These are phyloP conservation scores for Plecturocebus donacophilus DNA, from an alignment of 2,113 vertebrate species.

Conservation along the genomic window DNA sequence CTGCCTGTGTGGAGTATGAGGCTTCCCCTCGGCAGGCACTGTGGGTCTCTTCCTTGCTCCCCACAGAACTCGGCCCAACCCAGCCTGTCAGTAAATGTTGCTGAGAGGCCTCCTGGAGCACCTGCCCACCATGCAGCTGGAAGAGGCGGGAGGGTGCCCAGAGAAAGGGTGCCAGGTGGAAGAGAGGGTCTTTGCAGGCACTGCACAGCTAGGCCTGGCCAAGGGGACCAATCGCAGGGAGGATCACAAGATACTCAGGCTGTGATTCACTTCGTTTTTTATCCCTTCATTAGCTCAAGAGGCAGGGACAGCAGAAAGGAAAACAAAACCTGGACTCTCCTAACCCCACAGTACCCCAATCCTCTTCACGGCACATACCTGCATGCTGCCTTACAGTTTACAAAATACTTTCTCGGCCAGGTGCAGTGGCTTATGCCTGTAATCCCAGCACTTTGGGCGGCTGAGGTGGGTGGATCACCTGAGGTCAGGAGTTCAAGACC, in stretches of 20 bases:
- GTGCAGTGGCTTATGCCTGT: no score
- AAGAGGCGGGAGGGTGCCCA: neutral
- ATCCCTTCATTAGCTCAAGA: neutral
- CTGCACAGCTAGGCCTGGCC: neutral
- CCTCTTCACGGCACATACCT: neutral
- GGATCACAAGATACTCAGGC: neutral
- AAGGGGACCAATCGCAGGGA: no score
- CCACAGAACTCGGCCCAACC: neutral
- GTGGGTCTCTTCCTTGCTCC: neutral
- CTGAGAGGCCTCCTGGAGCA: no score
- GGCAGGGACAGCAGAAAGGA: neutral
- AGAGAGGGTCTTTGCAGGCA: neutral
- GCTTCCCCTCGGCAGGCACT: neutral
- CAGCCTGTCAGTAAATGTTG: neutral
- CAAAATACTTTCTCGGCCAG: neutral
- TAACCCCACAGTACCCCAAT: neutral
- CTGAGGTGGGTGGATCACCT: no score
- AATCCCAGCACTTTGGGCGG: no score
- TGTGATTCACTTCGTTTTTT: neutral
- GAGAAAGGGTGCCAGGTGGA: neutral
- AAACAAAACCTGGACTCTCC: neutral
- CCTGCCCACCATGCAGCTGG: neutral
- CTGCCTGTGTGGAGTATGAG: neutral
- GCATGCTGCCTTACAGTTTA: rapidly evolving
- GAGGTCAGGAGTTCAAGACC: no score